phyloP scores from a whole-genome alignment of 2,888 invertebrate genomes.

The Parnassius glacialis region DNA sequence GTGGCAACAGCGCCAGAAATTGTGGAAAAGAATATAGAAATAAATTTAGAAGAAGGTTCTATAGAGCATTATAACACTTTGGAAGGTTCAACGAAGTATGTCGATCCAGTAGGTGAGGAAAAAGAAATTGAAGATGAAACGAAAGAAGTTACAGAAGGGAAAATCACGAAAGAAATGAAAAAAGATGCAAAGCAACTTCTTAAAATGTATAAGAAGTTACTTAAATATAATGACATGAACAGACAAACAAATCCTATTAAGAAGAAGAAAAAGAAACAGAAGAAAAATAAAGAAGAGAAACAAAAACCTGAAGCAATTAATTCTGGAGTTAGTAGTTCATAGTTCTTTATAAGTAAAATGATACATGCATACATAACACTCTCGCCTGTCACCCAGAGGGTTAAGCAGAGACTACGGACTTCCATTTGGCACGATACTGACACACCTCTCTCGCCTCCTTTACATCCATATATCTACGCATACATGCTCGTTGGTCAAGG shows the following conservation, averaged over 20 bases:
- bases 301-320: slow-evolving; percentile 21
- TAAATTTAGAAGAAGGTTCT: slow-evolving; percentile 64
- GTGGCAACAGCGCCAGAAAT: slow-evolving; percentile 36
- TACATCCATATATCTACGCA: too few species aligned
- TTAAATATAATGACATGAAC: slow-evolving; percentile 65
- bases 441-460: too few species aligned
- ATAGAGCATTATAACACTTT: slow-evolving; percentile 79
- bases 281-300: slow-evolving; percentile 40
- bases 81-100: slow-evolving; percentile 59
- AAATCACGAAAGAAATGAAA: slow-evolving; percentile 49
- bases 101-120: slow-evolving; percentile 46
- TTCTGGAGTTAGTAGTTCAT: not conserved
- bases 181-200: slow-evolving; percentile 70
- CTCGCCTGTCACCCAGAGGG: too few species aligned
- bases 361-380: too few species aligned
- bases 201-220: slow-evolving; percentile 71
- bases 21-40: slow-evolving; percentile 28
- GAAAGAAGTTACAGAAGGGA: slow-evolving; percentile 22
- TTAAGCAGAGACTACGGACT: too few species aligned
- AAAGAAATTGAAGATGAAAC: slow-evolving; percentile 34
- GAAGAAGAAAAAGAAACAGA: slow-evolving; percentile 61
- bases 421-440: too few species aligned
- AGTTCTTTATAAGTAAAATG: not conserved
- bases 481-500: too few species aligned
- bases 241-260: slow-evolving; percentile 51